Percentiles rank a stretch among this genome's conserved stretches.
Conservation (phyloP, 2,113 vertebrate genomes). For the Numida meleagris region DNA sequence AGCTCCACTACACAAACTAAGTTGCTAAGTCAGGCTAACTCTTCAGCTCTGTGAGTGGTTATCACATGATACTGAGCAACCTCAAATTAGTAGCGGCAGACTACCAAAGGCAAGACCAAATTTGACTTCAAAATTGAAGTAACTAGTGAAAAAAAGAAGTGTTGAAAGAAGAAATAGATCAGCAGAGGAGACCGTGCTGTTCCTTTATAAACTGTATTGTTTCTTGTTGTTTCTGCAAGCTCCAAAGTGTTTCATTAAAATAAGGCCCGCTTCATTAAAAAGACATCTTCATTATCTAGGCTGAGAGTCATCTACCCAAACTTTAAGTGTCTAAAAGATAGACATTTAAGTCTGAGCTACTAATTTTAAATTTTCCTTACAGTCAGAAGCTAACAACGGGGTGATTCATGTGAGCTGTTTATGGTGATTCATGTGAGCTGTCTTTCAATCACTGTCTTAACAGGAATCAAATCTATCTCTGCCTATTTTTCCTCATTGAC, state of each 20-base stretch:
- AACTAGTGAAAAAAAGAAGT: neutral
- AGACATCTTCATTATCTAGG: neutral
- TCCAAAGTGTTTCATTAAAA: neutral
- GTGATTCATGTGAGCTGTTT: neutral
- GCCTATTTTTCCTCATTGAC: neutral
- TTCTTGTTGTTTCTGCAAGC: fast-evolving
- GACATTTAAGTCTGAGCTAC: neutral
- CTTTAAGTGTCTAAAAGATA: neutral
- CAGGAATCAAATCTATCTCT: neutral
- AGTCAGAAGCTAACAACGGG: neutral
- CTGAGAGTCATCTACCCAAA: neutral
- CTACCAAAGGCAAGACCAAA: neutral
- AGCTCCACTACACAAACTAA: neutral
- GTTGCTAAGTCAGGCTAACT: neutral
- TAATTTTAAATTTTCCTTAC: neutral
- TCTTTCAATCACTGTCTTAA: neutral
- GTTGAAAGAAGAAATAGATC: neutral
- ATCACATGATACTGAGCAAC: fast-evolving
- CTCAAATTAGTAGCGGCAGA: neutral
- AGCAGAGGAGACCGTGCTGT: fast-evolving
- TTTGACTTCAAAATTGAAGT: neutral
- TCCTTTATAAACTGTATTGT: neutral
- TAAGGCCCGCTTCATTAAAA: neutral
- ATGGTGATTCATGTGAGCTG: neutral
- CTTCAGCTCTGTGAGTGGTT: neutral